A percentile compares a stretch with the other conserved stretches of the same genome.
Evolutionary conservation across 1,140 invertebrate species (phyloP).

Genomic region (Drosophila obscura): DNA sequence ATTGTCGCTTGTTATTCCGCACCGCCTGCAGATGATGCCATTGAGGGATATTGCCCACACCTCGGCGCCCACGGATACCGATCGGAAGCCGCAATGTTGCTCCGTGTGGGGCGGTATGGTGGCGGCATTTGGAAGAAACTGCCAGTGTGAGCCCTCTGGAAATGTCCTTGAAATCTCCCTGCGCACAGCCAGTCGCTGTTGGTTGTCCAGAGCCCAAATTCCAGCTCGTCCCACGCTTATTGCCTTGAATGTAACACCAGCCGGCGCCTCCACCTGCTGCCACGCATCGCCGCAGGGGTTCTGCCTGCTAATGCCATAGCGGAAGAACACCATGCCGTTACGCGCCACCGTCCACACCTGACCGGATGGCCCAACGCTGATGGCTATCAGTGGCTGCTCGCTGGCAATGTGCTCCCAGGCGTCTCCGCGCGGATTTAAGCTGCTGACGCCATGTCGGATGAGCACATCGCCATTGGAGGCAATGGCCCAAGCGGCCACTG

Average conservation of each 20-base stretch:
- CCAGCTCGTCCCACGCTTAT: slow-evolving; percentile 89
- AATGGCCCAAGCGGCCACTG: slow-evolving; percentile 90
- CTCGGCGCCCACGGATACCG: slow-evolving; percentile 87
- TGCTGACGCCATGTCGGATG: slow-evolving; percentile 90
- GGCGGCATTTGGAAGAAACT: slow-evolving; percentile 86
- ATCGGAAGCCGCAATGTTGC: slow-evolving; percentile 86
- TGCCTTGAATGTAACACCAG: slow-evolving; percentile 89
- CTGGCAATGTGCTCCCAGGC: slow-evolving; percentile 92
- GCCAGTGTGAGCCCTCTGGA: slow-evolving; percentile 91
- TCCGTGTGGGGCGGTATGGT: slow-evolving; percentile 86
- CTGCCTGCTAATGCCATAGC: slow-evolving; percentile 87
- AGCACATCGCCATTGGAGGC: slow-evolving; percentile 93
- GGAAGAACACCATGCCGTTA: slow-evolving; percentile 92
- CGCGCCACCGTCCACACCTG: slow-evolving; percentile 94
- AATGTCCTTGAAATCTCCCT: slow-evolving; percentile 88
- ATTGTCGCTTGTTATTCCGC: slow-evolving; percentile 88
- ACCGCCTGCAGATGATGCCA: slow-evolving; percentile 89
- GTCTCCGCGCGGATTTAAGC: slow-evolving; percentile 87
- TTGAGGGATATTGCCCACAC: slow-evolving; percentile 90
- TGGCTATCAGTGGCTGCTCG: slow-evolving; percentile 90
- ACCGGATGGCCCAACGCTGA: slow-evolving; percentile 88
- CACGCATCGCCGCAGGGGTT: slow-evolving; percentile 86
- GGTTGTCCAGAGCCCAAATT: slow-evolving; percentile 89
- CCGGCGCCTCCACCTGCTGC: slow-evolving; percentile 73
- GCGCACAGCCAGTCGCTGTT: slow-evolving; percentile 87